A percentile compares a stretch with the other conserved stretches of the same genome.
These are phyloP conservation scores for Notodonta ziczac DNA, from an alignment of 2,888 invertebrate species.

Conservation along the genomic window DNA sequence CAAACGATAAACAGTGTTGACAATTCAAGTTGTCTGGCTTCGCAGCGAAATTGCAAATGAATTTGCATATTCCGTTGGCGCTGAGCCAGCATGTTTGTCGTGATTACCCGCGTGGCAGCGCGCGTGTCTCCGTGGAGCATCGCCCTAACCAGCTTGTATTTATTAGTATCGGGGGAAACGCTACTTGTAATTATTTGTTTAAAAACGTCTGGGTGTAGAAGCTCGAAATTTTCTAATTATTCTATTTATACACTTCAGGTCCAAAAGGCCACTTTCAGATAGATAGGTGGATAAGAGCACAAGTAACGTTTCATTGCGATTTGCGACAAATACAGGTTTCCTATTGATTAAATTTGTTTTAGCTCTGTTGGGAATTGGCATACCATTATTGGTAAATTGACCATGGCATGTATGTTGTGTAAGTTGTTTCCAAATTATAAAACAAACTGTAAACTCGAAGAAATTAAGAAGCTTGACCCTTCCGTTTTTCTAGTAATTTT, in stretches of 20 bases:
- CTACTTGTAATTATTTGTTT: not conserved
- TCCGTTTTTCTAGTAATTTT: not conserved
- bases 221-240: too few relatives aligned
- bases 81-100: constrained; percentile 59
- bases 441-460: too few relatives aligned
- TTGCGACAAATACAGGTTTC: too few relatives aligned
- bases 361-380: too few relatives aligned
- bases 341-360: too few relatives aligned
- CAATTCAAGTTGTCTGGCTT: constrained; percentile 56
- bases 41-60: constrained; percentile 67
- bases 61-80: constrained; percentile 73
- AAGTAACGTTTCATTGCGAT: too few relatives aligned
- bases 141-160: constrained; percentile 40
- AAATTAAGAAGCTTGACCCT: not conserved
- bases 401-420: too few relatives aligned
- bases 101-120: constrained; percentile 42
- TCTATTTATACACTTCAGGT: not conserved
- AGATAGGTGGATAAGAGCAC: too few relatives aligned
- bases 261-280: too few relatives aligned
- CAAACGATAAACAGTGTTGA: constrained; percentile 53
- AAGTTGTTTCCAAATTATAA: too few relatives aligned
- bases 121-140: constrained; percentile 45
- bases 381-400: too few relatives aligned
- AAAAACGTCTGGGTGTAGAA: not conserved
- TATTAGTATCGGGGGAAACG: constrained; percentile 6